Conservation (phyloP, 2,888 invertebrate species). For the Parochlus steinenii region DNA sequence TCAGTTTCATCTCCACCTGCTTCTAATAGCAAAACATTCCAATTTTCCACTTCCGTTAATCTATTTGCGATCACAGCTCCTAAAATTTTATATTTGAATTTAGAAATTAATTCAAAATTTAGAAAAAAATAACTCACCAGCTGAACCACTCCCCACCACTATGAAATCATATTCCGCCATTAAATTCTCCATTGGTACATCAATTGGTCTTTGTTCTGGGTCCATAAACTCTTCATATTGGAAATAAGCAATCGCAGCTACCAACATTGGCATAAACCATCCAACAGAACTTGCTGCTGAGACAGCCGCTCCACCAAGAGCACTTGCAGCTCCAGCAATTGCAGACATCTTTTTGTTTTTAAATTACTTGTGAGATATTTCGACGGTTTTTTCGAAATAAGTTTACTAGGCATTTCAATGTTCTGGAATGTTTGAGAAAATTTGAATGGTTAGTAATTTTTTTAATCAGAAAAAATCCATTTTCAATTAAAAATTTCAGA, state of each 20-base stretch:
- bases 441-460: no score
- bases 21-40: slow-evolving; percentile 67
- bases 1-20: slow-evolving; percentile 85
- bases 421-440: no score
- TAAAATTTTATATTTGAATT: slow-evolving; percentile 21
- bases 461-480: no score
- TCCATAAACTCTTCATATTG: slow-evolving; percentile 74
- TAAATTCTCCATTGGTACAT: slow-evolving; percentile 46
- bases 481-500: no score
- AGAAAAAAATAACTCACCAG: slow-evolving; percentile 35
- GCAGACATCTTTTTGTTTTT: slow-evolving; percentile 50
- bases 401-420: no score
- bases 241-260: slow-evolving; percentile 73
- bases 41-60: slow-evolving; percentile 57
- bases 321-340: slow-evolving; percentile 42
- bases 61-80: slow-evolving; percentile 75
- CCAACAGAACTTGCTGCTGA: slow-evolving; percentile 50
- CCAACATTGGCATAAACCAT: slow-evolving; percentile 69
- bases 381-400: no score
- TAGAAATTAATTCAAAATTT: background rate
- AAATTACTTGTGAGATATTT: no score
- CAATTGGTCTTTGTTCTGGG: slow-evolving; percentile 63
- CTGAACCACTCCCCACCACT: slow-evolving; percentile 72
- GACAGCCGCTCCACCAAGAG: slow-evolving; percentile 49
- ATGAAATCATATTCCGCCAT: slow-evolving; percentile 66